Conservation (phyloP, 2,113 vertebrate species). For the Caracal caracal region DNA sequence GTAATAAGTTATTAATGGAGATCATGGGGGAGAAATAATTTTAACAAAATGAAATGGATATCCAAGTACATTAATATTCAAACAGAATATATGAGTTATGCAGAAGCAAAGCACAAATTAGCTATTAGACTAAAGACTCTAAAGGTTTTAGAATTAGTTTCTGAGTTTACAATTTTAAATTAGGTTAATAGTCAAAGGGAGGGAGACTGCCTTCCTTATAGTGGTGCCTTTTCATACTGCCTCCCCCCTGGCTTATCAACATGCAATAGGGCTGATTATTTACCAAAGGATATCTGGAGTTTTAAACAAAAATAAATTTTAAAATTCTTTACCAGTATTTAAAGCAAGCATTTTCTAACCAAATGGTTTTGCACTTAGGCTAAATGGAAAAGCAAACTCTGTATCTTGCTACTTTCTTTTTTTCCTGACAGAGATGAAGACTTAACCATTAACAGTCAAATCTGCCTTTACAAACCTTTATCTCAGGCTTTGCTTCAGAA, state of each 20-base stretch:
- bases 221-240: neutral
- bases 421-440: neutral
- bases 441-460: neutral
- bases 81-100: neutral
- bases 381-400: slow-evolving; percentile 20
- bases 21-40: neutral
- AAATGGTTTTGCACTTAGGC: neutral
- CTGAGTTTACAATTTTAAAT: slow-evolving; percentile 40
- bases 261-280: neutral
- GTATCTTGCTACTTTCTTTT: neutral
- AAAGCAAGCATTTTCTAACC: slow-evolving; percentile 14
- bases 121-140: neutral
- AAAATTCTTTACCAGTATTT: neutral
- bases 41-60: slow-evolving; percentile 46
- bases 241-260: neutral
- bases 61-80: slow-evolving; percentile 34
- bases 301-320: slow-evolving; percentile 17
- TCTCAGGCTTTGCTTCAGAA: slow-evolving; percentile 15
- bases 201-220: neutral
- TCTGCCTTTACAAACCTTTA: neutral
- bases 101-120: neutral
- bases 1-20: slow-evolving; percentile 34
- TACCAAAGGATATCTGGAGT: neutral
- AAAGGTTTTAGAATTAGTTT: slow-evolving; percentile 41
- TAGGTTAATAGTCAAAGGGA: slow-evolving; percentile 13